Conservation (phyloP, 2,113 vertebrate genomes). For the Prochilodus magdalenae region DNA sequence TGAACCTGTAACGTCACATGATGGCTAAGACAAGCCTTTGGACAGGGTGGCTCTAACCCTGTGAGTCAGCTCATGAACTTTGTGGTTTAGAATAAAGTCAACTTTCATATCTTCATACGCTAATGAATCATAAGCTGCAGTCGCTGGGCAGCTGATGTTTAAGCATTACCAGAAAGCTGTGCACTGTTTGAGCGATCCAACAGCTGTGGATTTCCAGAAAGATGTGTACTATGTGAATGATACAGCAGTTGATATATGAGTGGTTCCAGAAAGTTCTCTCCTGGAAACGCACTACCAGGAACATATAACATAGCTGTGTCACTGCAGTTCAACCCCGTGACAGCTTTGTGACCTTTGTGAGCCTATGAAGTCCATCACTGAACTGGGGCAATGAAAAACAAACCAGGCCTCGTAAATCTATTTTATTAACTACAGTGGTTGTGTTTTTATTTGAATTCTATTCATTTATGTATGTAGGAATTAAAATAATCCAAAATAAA, state of each 20-base stretch:
- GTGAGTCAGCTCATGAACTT: conserved; percentile 19
- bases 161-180: not conserved
- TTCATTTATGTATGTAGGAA: too few relatives aligned
- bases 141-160: not conserved
- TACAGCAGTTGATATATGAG: not conserved
- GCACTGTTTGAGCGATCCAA: too few relatives aligned
- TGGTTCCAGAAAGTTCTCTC: not conserved
- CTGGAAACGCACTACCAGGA: not conserved
- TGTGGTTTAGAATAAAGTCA: conserved; percentile 24
- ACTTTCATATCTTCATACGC: conserved; percentile 18
- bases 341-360: not conserved
- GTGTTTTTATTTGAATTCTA: too few relatives aligned
- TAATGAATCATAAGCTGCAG: conserved; percentile 16
- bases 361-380: too few relatives aligned
- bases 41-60: not conserved
- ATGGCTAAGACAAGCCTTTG: not conserved
- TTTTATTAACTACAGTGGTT: too few relatives aligned
- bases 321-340: too few relatives aligned
- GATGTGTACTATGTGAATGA: not conserved
- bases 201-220: not conserved
- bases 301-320: not conserved
- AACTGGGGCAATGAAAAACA: too few relatives aligned
- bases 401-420: too few relatives aligned
- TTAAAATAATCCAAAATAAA: too few relatives aligned
- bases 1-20: not conserved